Base-by-base conservation (phyloP, 2,888 invertebrate species). In the Prosopocoilus inquinatus region DNA sequence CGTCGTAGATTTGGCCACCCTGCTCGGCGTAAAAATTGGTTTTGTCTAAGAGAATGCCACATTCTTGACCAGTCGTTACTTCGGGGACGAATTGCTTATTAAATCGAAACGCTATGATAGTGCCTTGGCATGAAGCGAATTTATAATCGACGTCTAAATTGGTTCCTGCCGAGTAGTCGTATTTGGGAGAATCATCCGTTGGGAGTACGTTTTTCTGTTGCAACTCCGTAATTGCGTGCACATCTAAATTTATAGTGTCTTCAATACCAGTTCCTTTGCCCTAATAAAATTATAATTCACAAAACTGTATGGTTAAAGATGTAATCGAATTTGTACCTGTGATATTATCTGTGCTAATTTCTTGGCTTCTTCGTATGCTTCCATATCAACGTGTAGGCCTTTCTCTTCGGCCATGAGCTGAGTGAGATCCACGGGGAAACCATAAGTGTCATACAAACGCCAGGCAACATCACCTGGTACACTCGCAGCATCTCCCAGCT, bases 1-100 rank as follows among this genome's bases (percentile, higher is more conserved):
- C 92, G 75, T 99, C 99, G 75, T 86, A 96, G 68, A 95, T 96
- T 80, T 99, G 99, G 9, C 99, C 99, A 59, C 99, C 99, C 79
- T 97, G 95, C 78, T 99, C 99, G 1, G 99, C 97, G 78, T 99
- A 99, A 78, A 99, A 99, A 75, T 84, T 90, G 0, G 98, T 99
- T 68, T 82, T 84, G 75, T 99, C 94, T 57, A 99, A 80, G 11
- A 99, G 80, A 52, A 99, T 79, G 12, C 95, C 97, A 75, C 95
- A 95, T 75, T 94, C 92, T 70, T 94, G 88, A 0, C 95, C 95
- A 28, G 91, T 86, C 33, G 75, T 79, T 7, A 96, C 89, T 74
- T 86, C 81, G 60, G 91, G 81, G 0, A 96, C 94, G 80, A 98
- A 99, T 71, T 87, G 78, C 72, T 94, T 94, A 54, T 89, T 82